phyloP scores from a whole-genome alignment of 2,888 invertebrate species.

The Hoplodrina blanda region DNA sequence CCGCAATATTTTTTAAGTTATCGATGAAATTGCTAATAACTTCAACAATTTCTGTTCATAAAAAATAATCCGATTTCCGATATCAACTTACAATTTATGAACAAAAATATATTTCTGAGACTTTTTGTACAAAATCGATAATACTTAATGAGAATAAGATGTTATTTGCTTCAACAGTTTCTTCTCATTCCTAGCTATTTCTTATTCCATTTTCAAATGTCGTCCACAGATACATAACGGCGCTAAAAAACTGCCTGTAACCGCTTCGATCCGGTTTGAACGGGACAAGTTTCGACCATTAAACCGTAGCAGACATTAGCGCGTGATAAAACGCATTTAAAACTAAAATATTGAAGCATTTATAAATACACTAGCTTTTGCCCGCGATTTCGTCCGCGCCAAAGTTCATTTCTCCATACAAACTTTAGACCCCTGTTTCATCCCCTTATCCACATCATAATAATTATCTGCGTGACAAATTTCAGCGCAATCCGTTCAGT shows the following conservation, averaged over 20 bases:
- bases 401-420: too few relatives aligned
- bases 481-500: too few relatives aligned
- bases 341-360: slow-evolving; percentile 65
- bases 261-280: slow-evolving; percentile 77
- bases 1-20: not conserved
- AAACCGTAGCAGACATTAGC: slow-evolving; percentile 75
- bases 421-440: too few relatives aligned
- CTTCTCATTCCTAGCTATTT: slow-evolving; percentile 70
- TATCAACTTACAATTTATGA: not conserved
- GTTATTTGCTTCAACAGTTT: slow-evolving; percentile 14
- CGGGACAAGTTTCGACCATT: slow-evolving; percentile 77
- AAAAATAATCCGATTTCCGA: not conserved
- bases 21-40: slow-evolving; percentile 15
- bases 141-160: not conserved
- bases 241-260: slow-evolving; percentile 80
- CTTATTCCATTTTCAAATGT: slow-evolving; percentile 80
- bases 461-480: too few relatives aligned
- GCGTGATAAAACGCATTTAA: slow-evolving; percentile 73
- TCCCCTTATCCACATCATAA: too few relatives aligned
- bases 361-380: slow-evolving; percentile 43
- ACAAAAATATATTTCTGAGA: not conserved
- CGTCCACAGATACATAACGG: slow-evolving; percentile 74
- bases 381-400: too few relatives aligned
- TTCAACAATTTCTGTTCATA: not conserved
- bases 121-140: not conserved